Conservation (phyloP, 2,113 vertebrate genomes). For the Sterrhoptilus dennistouni region DNA sequence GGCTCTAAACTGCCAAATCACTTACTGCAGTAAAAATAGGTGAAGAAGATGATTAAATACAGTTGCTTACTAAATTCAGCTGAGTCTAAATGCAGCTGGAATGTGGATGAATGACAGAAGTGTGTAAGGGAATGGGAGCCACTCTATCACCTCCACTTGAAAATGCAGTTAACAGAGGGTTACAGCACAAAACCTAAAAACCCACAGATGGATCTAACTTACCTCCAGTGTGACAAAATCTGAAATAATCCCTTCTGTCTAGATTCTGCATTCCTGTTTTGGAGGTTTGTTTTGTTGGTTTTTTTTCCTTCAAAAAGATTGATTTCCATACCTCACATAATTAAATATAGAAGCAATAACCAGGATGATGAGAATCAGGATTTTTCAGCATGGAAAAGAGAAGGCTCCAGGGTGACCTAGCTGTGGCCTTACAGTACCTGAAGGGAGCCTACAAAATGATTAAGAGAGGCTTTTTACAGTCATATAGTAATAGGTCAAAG, state of each 20-base stretch:
- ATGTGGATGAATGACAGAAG: neutral
- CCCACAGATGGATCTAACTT: neutral
- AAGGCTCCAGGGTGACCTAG: neutral
- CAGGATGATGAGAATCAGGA: neutral
- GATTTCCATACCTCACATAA: neutral
- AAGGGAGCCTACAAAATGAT: neutral
- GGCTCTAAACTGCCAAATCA: neutral
- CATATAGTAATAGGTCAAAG: neutral
- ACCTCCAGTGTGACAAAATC: neutral
- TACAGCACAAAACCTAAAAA: neutral
- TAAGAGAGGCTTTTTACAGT: accelerated
- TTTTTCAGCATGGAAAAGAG: neutral
- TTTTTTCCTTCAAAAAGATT: neutral
- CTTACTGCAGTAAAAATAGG: neutral
- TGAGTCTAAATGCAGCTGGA: neutral
- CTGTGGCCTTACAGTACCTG: neutral
- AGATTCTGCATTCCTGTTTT: neutral
- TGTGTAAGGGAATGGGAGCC: neutral
- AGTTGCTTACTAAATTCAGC: neutral
- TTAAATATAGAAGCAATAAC: neutral
- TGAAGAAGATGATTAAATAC: constrained; percentile 2
- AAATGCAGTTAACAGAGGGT: neutral
- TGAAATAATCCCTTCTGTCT: neutral
- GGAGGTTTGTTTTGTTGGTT: neutral
- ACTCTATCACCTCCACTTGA: neutral